phyloP scores from a whole-genome alignment of 1,140 invertebrate species.

The Pseudomyrmex cubaensis region DNA sequence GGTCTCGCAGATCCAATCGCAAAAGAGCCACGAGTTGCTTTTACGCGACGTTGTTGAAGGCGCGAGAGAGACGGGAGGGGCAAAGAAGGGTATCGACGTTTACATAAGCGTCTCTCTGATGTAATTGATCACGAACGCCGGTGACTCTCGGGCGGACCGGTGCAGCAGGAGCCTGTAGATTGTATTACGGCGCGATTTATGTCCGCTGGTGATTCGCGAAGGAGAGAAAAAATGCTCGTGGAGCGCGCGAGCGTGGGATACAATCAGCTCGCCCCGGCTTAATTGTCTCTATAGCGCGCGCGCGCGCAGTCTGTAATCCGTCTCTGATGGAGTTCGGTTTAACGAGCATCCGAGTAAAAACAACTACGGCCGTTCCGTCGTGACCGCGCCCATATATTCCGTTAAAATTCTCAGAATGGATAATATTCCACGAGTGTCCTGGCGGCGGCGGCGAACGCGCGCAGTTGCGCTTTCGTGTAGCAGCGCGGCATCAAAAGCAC shows the following conservation, averaged over 20 bases:
- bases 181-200: constrained; percentile 30
- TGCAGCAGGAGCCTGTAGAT: not conserved
- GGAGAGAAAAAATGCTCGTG: constrained; percentile 11
- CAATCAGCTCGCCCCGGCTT: constrained; percentile 38
- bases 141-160: constrained; percentile 37
- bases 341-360: constrained; percentile 33
- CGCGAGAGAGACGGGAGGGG: not conserved
- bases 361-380: not conserved
- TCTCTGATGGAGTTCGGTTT: constrained; percentile 43
- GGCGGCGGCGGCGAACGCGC: not conserved
- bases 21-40: not conserved
- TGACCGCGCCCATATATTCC: constrained; percentile 32
- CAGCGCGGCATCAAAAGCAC: constrained; percentile 25
- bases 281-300: constrained; percentile 44
- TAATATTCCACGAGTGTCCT: constrained; percentile 33
- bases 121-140: constrained; percentile 42
- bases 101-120: constrained; percentile 51
- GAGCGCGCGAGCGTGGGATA: constrained; percentile 47
- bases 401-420: not conserved
- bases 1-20: constrained; percentile 7
- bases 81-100: constrained; percentile 23
- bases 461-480: not conserved
- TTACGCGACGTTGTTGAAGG: constrained; percentile 23
- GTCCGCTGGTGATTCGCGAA: constrained; percentile 27
- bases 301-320: constrained; percentile 42